Conservation (phyloP, 2,113 vertebrate species). For the Sinocyclocheilus grahami region DNA sequence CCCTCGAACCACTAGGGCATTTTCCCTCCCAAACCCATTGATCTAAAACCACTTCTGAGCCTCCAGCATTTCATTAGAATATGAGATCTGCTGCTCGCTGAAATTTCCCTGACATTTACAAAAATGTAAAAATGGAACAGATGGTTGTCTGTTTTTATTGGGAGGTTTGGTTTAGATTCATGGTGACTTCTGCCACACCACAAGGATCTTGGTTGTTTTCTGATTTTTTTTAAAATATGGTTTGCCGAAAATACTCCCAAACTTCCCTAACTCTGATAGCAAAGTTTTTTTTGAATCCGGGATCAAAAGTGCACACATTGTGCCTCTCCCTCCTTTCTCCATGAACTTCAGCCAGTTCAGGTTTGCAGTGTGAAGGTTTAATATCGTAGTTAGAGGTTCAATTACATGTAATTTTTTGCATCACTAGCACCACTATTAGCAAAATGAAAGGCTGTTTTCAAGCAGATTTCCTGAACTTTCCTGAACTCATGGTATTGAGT, state of each 20-base stretch:
- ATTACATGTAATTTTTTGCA: neutral
- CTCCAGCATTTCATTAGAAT: constrained; percentile 64
- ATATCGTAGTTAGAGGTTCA: neutral
- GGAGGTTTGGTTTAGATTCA: constrained; percentile 40
- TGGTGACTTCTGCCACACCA: constrained; percentile 29
- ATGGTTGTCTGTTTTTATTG: constrained; percentile 50
- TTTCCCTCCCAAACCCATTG: constrained; percentile 64
- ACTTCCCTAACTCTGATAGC: neutral
- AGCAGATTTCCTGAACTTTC: neutral
- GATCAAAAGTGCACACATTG: neutral
- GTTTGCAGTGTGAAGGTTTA: neutral
- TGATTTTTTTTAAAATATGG: constrained; percentile 18
- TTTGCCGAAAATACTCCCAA: neutral
- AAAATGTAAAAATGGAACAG: constrained; percentile 49
- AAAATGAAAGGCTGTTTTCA: neutral
- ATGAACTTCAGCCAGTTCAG: neutral
- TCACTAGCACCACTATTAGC: neutral
- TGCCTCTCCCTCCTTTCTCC: too few relatives aligned
- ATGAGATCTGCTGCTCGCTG: constrained; percentile 26
- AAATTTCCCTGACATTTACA: constrained; percentile 43
- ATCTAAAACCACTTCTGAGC: constrained; percentile 74
- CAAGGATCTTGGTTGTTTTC: constrained; percentile 32
- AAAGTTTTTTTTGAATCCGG: neutral
- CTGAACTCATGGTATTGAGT: too few relatives aligned
- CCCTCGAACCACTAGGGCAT: constrained; percentile 74